A percentile compares a stretch with the other conserved stretches of the same genome.
These are phyloP conservation scores for Syngnathus typhle DNA, from an alignment of 2,113 vertebrate species.

Conservation along the genomic window DNA sequence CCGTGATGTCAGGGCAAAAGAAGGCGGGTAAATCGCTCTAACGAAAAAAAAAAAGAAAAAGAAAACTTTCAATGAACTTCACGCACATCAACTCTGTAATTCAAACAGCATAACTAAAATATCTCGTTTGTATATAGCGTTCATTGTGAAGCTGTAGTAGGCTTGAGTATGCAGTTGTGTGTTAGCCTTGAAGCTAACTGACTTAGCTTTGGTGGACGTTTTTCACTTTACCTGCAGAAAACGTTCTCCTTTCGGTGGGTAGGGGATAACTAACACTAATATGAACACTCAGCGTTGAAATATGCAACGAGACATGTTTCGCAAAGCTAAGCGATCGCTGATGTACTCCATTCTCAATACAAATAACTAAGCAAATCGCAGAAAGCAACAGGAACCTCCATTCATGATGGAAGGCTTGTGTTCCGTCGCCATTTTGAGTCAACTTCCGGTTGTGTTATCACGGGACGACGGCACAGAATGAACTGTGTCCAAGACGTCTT, in stretches of 20 bases:
- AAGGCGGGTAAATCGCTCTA: slow-evolving; percentile 2
- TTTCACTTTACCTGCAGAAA: slow-evolving; percentile 51
- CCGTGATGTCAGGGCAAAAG: not conserved
- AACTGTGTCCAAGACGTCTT: not conserved
- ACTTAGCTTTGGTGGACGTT: slow-evolving; percentile 49
- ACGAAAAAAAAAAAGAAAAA: not conserved
- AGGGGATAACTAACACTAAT: slow-evolving; percentile 16
- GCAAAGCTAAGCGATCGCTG: slow-evolving; percentile 17
- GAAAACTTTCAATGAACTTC: not conserved
- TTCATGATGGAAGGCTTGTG: slow-evolving; percentile 59
- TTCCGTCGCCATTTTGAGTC: slow-evolving; percentile 70
- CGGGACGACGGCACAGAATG: slow-evolving; percentile 27
- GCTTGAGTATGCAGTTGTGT: slow-evolving; percentile 6
- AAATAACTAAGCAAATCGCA: slow-evolving; percentile 39
- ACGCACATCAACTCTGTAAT: not conserved
- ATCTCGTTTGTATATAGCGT: not conserved
- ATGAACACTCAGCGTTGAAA: slow-evolving; percentile 21
- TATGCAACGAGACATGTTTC: slow-evolving; percentile 15
- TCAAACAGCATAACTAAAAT: not conserved
- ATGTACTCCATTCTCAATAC: slow-evolving; percentile 33
- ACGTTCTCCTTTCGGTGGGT: slow-evolving; percentile 36
- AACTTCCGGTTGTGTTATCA: slow-evolving; percentile 43
- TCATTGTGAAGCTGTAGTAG: slow-evolving; percentile 4
- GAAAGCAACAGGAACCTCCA: slow-evolving; percentile 44
- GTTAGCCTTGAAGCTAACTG: slow-evolving; percentile 57